These are phyloP conservation scores for Pteropus alecto DNA, from an alignment of 2,113 vertebrate species.

Conservation along the genomic window DNA sequence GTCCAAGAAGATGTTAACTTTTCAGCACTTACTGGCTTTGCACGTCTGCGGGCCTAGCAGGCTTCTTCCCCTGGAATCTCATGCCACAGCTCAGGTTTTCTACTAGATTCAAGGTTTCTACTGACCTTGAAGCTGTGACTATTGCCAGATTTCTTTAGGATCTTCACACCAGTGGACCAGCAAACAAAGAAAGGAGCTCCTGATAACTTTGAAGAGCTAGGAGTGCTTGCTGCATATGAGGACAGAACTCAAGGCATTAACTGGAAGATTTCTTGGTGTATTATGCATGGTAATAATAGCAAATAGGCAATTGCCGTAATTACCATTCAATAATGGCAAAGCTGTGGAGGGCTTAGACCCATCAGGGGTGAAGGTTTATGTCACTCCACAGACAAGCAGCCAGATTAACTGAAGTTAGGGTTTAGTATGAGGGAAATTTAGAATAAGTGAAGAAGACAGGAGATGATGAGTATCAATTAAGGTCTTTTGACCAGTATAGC, in stretches of 20 bases:
- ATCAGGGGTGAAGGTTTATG: background rate
- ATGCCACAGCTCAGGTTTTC: background rate
- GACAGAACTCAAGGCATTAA: background rate
- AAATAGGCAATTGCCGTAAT: background rate
- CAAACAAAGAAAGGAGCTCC: background rate
- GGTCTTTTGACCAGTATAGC: background rate
- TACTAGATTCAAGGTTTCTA: background rate
- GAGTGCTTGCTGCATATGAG: background rate
- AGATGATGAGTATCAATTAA: background rate
- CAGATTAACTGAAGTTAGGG: background rate
- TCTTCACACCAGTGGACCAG: background rate
- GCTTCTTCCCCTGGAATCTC: background rate
- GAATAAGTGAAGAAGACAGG: background rate
- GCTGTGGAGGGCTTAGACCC: background rate
- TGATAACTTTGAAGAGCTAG: background rate
- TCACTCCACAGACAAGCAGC: background rate
- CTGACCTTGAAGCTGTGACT: background rate
- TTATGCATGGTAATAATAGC: background rate
- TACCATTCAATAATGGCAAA: background rate
- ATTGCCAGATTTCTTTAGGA: background rate
- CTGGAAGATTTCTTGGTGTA: background rate
- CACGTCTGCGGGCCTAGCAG: background rate
- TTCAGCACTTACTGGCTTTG: background rate
- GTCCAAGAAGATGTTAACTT: background rate
- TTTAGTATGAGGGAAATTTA: background rate